These are phyloP conservation scores for Bergia puertoricense DNA, from an alignment of 92 coral and sea anemone genomes.

Conservation along the genomic window DNA sequence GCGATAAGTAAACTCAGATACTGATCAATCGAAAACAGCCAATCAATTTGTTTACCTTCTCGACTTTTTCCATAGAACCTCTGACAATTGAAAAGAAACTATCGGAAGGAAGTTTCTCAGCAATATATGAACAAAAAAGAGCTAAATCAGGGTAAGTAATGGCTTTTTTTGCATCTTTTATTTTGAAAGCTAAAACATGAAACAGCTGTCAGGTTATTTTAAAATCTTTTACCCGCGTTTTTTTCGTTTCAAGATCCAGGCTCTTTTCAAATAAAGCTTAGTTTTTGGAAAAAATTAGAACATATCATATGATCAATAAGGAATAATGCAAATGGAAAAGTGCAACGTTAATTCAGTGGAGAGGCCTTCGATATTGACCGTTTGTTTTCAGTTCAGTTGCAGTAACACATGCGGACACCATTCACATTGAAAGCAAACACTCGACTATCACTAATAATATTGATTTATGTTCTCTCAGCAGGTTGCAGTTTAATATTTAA, in stretches of 20 bases:
- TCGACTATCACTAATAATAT: background rate
- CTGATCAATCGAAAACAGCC: too few species aligned
- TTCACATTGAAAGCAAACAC: background rate
- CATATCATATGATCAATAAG: too few species aligned
- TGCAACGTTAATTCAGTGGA: too few species aligned
- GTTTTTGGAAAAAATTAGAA: too few species aligned
- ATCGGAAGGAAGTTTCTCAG: conserved; percentile 68
- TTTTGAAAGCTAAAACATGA: background rate
- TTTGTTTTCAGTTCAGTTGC: too few species aligned
- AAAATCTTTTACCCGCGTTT: too few species aligned
- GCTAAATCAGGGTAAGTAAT: conserved; percentile 61
- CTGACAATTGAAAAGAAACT: conserved; percentile 79
- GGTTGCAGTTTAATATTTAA: background rate
- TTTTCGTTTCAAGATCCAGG: too few species aligned
- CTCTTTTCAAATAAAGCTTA: too few species aligned
- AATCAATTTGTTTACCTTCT: background rate
- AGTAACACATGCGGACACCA: too few species aligned
- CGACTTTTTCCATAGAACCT: conserved; percentile 69
- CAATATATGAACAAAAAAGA: conserved; percentile 62
- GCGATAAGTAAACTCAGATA: background rate
- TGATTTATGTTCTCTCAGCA: background rate
- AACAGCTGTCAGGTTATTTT: too few species aligned
- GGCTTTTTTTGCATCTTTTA: background rate
- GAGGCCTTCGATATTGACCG: too few species aligned
- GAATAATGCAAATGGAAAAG: too few species aligned